Conservation (phyloP, 2,113 vertebrate species). For the Myrmecobius fasciatus region DNA sequence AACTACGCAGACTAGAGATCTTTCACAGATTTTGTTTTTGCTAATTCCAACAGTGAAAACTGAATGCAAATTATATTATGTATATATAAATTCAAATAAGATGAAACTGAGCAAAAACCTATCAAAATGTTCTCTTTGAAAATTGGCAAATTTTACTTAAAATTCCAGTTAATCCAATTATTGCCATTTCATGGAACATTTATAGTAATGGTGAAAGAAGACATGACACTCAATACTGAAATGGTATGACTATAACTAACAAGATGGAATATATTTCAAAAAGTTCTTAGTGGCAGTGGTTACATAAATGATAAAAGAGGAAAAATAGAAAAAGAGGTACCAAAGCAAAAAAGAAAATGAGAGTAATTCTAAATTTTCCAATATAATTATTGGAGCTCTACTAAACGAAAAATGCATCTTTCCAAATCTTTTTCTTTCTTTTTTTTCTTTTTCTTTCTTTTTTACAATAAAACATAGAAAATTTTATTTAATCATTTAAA, state of each 20-base stretch:
- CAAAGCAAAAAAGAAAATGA: neutral
- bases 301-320: constrained; percentile 14
- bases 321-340: constrained; percentile 34
- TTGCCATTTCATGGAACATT: constrained; percentile 30
- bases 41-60: constrained; percentile 3
- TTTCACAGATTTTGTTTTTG: constrained; percentile 31
- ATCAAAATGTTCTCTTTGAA: constrained; percentile 39
- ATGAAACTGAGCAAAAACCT: neutral
- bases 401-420: too few relatives aligned
- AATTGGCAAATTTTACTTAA: constrained; percentile 23
- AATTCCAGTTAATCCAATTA: constrained; percentile 33
- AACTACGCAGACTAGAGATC: neutral
- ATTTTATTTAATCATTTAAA: too few relatives aligned
- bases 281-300: constrained; percentile 13
- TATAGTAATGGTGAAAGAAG: constrained; percentile 31
- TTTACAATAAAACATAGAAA: too few relatives aligned
- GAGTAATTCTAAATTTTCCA: constrained; percentile 4
- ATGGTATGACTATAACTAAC: constrained; percentile 23
- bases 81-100: constrained; percentile 21
- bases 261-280: neutral
- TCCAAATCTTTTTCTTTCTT: too few relatives aligned
- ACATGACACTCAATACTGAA: neutral
- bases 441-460: too few relatives aligned
- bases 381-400: constrained; percentile 21
- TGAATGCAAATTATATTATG: neutral